Conservation (phyloP, 1,140 invertebrate genomes). For the Diabrotica virgifera region DNA sequence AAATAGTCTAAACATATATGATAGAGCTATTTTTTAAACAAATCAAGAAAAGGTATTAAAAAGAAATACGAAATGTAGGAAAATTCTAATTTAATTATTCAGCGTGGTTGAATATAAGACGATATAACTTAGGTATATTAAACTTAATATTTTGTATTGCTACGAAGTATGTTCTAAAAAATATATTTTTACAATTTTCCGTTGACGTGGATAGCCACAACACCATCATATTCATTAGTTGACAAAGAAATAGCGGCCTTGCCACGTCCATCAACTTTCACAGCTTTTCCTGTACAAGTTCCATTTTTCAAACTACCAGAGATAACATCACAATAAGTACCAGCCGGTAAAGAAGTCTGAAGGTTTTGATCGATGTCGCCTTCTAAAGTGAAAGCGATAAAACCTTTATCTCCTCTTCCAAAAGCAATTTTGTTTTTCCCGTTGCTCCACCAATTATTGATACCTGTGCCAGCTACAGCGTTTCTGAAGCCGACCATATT, state of each 20-base stretch:
- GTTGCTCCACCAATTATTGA: constrained; percentile 73
- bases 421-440: constrained; percentile 73
- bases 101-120: too few species aligned
- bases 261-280: constrained; percentile 64
- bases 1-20: too few species aligned
- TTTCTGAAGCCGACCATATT: constrained; percentile 77
- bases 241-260: constrained; percentile 61
- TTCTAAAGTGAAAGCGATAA: constrained; percentile 72
- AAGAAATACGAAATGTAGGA: too few species aligned
- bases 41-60: too few species aligned
- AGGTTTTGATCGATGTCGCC: constrained; percentile 56
- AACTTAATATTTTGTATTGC: not conserved
- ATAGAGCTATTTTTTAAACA: too few species aligned
- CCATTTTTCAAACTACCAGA: constrained; percentile 62
- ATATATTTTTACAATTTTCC: constrained; percentile 32
- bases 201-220: constrained; percentile 73
- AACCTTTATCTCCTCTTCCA: constrained; percentile 64
- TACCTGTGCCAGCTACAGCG: constrained; percentile 52
- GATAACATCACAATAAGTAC: constrained; percentile 84
- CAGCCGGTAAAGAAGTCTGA: constrained; percentile 70
- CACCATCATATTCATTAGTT: constrained; percentile 61
- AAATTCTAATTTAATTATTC: too few species aligned
- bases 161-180: not conserved
- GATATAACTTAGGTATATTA: too few species aligned
- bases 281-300: constrained; percentile 66